Evolutionary conservation across 2,113 vertebrate species (phyloP).

Genomic region (Anoplopoma fimbria): DNA sequence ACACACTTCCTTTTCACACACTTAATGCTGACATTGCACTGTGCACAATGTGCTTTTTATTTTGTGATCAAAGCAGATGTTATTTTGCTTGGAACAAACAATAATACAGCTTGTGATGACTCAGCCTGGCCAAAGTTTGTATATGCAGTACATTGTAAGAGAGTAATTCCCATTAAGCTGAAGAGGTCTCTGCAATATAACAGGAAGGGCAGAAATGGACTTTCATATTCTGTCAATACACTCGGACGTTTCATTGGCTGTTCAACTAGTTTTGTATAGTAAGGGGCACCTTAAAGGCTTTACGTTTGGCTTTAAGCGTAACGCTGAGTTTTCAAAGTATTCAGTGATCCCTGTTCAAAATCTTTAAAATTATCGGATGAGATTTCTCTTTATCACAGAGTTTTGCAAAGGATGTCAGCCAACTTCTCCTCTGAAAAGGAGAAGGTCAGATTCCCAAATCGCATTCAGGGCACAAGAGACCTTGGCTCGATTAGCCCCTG

Average conservation of each 20-base stretch:
- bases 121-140: neutral
- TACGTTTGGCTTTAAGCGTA: neutral
- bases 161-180: conserved; percentile 9
- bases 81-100: neutral
- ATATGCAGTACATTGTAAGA: neutral
- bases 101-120: neutral
- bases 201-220: neutral
- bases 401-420: conserved; percentile 6
- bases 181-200: conserved; percentile 19
- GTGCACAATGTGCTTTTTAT: neutral
- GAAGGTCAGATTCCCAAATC: conserved; percentile 2
- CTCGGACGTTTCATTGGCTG: conserved; percentile 3
- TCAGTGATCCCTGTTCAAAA: neutral
- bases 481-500: conserved; percentile 1
- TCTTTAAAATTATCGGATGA: neutral
- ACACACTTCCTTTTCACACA: neutral
- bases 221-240: conserved; percentile 9
- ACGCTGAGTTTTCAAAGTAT: neutral
- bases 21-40: neutral
- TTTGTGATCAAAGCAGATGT: neutral
- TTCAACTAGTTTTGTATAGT: neutral
- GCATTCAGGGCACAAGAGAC: conserved; percentile 1
- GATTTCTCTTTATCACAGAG: neutral
- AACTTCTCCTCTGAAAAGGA: conserved; percentile 7
- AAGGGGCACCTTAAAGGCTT: neutral